Base-by-base conservation (phyloP, 2,888 invertebrate species). In the Balanococcus diminutus region DNA sequence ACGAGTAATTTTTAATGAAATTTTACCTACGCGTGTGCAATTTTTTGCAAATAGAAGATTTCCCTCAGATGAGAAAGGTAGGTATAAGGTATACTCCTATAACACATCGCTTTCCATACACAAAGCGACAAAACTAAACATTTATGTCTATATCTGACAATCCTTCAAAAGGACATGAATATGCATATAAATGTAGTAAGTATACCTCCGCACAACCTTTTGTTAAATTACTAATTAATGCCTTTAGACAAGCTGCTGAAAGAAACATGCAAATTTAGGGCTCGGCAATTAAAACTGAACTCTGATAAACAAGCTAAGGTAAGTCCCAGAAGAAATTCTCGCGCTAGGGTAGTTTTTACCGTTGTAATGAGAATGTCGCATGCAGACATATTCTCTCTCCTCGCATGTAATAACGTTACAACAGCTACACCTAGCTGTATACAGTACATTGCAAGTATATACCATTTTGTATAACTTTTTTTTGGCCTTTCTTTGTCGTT, bases 301-400 rank as follows among this genome's bases (percentile, higher is more conserved):
- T 51, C 83, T 31, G 83, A 46, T 32, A 83, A 56, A 75, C 75
- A 32, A 46, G 83, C 32, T 46, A 61, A 83, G 56, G 56, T 46
- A 56, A 56, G 25, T 46, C 84, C 36, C 84, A 11, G 22, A 72
- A 39, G 72, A 67, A 84, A 36, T 56, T 32, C 61, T 51, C 39
- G 84, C 75, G 75, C 32, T 75, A 84, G 72, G 84, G 84, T 84
- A 72, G 72, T 75, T 72, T 84, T 84, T 84, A 84, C 72, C 75
- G 39, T 19, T 46, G 42, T 84, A 84, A 84, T 84, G 84, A 84
- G 72, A 84, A 84, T 84, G 84, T 84, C 84, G 84, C 36, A 42
- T 79, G 84, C 84, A 84, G 84, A 84, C 72, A 42, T 84, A 31
- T 39, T 84, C 67, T 79, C 46, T 72, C 31, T 75, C 72, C 32